Evolutionary conservation across 92 coral and sea anemone genomes (phyloP).

Genomic region (Phymanthus crucifer): DNA sequence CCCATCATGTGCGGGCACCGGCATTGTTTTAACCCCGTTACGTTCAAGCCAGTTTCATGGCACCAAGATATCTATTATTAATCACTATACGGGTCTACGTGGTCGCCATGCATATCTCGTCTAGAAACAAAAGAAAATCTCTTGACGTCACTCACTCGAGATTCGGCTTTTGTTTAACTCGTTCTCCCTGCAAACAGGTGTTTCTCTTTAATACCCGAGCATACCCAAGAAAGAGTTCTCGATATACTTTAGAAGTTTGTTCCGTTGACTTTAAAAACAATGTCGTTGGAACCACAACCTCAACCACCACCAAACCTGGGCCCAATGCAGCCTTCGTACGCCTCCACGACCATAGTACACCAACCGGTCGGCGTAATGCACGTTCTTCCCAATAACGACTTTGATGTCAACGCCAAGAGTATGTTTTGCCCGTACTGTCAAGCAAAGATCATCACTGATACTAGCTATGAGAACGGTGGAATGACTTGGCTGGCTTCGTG

Average conservation of each 20-base stretch:
- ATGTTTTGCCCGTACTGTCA: conserved; percentile 62
- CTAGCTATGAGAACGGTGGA: conserved; percentile 43
- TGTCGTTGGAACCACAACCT: neutral
- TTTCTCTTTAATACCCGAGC: neutral
- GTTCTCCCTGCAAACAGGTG: neutral
- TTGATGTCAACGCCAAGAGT: conserved; percentile 38
- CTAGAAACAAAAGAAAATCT: neutral
- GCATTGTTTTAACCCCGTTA: neutral
- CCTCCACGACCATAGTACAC: neutral
- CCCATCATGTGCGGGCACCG: neutral
- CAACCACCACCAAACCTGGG: neutral
- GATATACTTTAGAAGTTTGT: neutral
- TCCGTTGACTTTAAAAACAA: neutral
- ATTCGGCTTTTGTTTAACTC: neutral
- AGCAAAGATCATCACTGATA: conserved; percentile 44
- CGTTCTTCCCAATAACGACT: conserved; percentile 13
- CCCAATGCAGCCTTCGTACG: conserved; percentile 1
- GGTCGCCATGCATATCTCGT: neutral
- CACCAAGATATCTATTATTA: neutral
- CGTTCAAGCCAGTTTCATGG: neutral
- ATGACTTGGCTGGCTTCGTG: conserved; percentile 48
- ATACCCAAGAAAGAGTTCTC: neutral
- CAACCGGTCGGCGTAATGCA: neutral
- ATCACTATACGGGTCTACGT: neutral
- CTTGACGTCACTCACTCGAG: neutral